These are phyloP conservation scores for Hemiprocne comata DNA, from an alignment of 2,113 vertebrate species.

Conservation along the genomic window DNA sequence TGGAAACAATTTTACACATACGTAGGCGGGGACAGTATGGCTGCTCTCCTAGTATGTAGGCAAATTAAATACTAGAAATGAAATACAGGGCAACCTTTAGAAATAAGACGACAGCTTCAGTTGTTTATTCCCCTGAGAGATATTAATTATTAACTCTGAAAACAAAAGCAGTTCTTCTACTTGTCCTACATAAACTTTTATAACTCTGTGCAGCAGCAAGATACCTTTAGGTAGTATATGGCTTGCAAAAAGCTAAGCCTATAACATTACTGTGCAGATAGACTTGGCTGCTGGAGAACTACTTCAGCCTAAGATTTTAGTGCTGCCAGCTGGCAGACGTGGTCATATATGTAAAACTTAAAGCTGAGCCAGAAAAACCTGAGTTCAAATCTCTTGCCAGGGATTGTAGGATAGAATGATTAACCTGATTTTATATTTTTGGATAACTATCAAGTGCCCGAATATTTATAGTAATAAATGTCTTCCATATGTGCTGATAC, in stretches of 20 bases:
- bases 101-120: conserved; percentile 62
- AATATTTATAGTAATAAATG: conserved; percentile 72
- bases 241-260: conserved; percentile 56
- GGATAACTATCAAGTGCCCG: conserved; percentile 68
- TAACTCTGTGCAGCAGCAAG: conserved; percentile 41
- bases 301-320: conserved; percentile 30
- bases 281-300: conserved; percentile 43
- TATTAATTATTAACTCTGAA: conserved; percentile 69
- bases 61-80: conserved; percentile 33
- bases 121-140: conserved; percentile 64
- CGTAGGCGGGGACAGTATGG: background rate
- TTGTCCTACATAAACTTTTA: conserved; percentile 50
- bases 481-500: conserved; percentile 73
- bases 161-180: conserved; percentile 63
- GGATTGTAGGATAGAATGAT: conserved; percentile 70
- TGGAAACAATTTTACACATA: background rate
- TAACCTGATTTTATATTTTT: conserved; percentile 73
- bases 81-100: conserved; percentile 39
- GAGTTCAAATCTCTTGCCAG: conserved; percentile 69
- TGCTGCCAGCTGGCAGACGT: conserved; percentile 57
- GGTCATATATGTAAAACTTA: conserved; percentile 53
- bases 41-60: conserved; percentile 14
- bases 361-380: conserved; percentile 69
- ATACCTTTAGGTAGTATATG: conserved; percentile 55
- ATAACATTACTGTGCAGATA: background rate